Base-by-base conservation (phyloP, 2,888 invertebrate species). In the Boloria euphrosyne region DNA sequence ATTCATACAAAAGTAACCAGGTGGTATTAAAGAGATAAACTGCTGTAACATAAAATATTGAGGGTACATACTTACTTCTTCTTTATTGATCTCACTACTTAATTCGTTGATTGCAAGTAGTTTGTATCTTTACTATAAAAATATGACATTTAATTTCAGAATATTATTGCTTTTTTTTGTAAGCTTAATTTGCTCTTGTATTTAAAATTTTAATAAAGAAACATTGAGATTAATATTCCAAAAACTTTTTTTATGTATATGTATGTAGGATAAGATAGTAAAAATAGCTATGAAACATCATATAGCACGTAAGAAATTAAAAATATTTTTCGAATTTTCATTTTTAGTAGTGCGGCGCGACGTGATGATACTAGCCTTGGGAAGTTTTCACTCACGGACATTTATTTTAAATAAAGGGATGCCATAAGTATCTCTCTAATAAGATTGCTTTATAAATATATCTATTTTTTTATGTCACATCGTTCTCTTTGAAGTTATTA, bases 401-500 rank as follows among this genome's bases (percentile, higher is more conserved):
- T 66, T 69, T 63, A 65, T 66, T 68, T 67, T 67, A 71, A 74
- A 76, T 73, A 75, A 76, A 76, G 10, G 7, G 71, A 71, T 74
- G 73, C 75, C 78, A 75, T 76, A n/a, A n/a, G n/a, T n/a, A 72
- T 75, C 75, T 75, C 75, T 73, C 63, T 22, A 66, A 75, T 78
- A 76, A 75, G 67, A 49, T 38, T 5, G 59, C 16, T 31, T 49
- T 46, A 57, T 27, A 57, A 16, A 46, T 22, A 2, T 50, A 18
- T 50, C 4, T 13, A 22, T 6, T 0, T 53, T n/a, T 46, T 57
- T 57, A 22, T 16, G n/a, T n/a, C 22, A 46, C 52, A 10, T 57
- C 13, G 0, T 22, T 44, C 22, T n/a, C 22, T 18, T 38, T 38
- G 3, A 38, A 38, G 10, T 38, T 10, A 38, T 10, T 38, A 38